Evolutionary conservation across 2,888 invertebrate species (phyloP).

Genomic region (Pollenia labialis): DNA sequence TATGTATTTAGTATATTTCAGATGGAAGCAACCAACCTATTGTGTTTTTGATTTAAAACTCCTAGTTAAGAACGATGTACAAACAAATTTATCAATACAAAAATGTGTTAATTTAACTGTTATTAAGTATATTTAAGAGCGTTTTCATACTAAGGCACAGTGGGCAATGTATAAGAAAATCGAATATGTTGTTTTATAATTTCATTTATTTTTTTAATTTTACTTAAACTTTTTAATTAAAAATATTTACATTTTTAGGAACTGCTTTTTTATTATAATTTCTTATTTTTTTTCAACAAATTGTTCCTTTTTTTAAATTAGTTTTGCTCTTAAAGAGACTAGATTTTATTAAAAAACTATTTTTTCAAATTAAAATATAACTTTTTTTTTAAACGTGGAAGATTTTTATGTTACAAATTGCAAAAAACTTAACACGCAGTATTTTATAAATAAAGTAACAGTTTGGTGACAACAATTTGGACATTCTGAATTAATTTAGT

Average conservation of each 20-base stretch:
- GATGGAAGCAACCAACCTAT: too few relatives aligned
- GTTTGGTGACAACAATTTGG: not conserved
- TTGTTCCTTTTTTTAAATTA: conserved; percentile 53
- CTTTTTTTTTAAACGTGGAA: conserved; percentile 53
- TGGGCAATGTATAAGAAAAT: too few relatives aligned
- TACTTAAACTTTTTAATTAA: conserved; percentile 12
- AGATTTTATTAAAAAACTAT: conserved; percentile 66
- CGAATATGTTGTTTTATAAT: not conserved
- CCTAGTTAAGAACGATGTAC: too few relatives aligned
- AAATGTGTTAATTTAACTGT: too few relatives aligned
- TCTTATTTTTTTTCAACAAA: conserved; percentile 29
- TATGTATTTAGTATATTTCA: too few relatives aligned
- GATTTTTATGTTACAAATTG: conserved; percentile 63
- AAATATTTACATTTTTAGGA: conserved; percentile 57
- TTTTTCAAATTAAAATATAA: conserved; percentile 17
- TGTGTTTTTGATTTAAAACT: too few relatives aligned
- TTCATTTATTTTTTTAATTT: conserved; percentile 38
- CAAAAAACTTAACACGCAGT: conserved; percentile 37
- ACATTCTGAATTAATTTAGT: too few relatives aligned
- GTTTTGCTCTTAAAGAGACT: conserved; percentile 74
- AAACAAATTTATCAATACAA: too few relatives aligned
- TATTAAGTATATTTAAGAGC: too few relatives aligned
- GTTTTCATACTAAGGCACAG: too few relatives aligned
- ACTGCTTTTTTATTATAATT: conserved; percentile 28
- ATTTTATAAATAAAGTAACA: not conserved